A percentile compares a stretch with the other conserved stretches of the same genome.
Evolutionary conservation across 2,888 invertebrate species (phyloP).

Genomic region (Megaustenia siamemsis): DNA sequence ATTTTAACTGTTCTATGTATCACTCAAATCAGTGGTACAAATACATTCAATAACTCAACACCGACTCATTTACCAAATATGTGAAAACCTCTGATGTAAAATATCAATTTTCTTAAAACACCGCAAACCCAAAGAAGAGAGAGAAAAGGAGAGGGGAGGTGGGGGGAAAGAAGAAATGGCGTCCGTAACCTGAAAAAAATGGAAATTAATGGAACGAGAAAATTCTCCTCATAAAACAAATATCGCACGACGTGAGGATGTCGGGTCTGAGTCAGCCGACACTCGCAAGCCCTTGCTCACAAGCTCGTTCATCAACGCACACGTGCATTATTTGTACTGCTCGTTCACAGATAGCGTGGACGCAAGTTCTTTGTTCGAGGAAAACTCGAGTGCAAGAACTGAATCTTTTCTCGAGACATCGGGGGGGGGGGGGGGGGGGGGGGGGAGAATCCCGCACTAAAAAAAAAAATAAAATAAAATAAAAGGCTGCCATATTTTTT

Average conservation of each 20-base stretch:
- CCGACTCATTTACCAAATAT: too few species aligned
- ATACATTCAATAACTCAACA: too few species aligned
- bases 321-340: conserved; percentile 6
- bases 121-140: too few species aligned
- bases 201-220: conserved; percentile 19
- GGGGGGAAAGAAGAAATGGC: not conserved
- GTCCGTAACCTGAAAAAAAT: not conserved
- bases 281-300: not conserved
- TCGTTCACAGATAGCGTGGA: not conserved
- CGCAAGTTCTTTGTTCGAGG: not conserved
- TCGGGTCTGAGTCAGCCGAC: not conserved
- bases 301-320: not conserved
- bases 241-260: not conserved
- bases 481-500: not conserved
- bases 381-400: not conserved
- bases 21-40: too few species aligned
- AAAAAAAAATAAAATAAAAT: too few species aligned
- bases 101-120: too few species aligned
- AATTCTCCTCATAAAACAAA: conserved; percentile 8
- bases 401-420: not conserved
- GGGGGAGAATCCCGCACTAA: too few species aligned
- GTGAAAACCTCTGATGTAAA: too few species aligned
- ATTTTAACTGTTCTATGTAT: too few species aligned
- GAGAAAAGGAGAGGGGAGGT: not conserved
- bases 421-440: too few species aligned